Evolutionary conservation across 1,140 invertebrate genomes (phyloP).

Genomic region (Drosophila ironensis): DNA sequence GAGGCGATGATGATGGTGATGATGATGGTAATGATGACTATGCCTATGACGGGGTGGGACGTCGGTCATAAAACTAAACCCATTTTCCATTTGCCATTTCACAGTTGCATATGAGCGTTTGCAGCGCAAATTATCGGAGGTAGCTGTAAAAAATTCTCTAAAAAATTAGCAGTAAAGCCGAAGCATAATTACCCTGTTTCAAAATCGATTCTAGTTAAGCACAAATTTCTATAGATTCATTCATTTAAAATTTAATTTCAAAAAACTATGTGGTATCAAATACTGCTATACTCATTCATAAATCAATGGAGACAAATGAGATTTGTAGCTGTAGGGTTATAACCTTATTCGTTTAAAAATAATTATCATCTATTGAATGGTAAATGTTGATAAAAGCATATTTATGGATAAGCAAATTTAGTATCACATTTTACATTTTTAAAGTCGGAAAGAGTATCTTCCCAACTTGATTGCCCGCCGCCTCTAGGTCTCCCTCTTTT

Average conservation of each 20-base stretch:
- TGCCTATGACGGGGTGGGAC: slow-evolving; percentile 20
- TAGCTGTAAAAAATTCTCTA: slow-evolving; percentile 29
- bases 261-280: too few relatives aligned
- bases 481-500: slow-evolving; percentile 6
- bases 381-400: too few relatives aligned
- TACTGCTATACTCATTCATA: too few relatives aligned
- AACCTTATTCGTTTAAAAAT: too few relatives aligned
- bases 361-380: too few relatives aligned
- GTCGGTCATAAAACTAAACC: slow-evolving; percentile 33
- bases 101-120: slow-evolving; percentile 38
- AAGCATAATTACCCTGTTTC: background rate
- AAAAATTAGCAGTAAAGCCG: background rate
- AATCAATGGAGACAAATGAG: too few relatives aligned
- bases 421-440: too few relatives aligned
- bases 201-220: too few relatives aligned
- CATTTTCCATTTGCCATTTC: slow-evolving; percentile 46
- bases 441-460: slow-evolving; percentile 20
- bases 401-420: too few relatives aligned
- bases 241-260: too few relatives aligned
- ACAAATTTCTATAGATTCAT: too few relatives aligned
- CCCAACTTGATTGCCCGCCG: slow-evolving; percentile 29
- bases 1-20: background rate
- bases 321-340: too few relatives aligned
- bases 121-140: slow-evolving; percentile 19
- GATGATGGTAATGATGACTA: background rate